Evolutionary conservation across 2,797 vertebrate genomes (phyloP).

Genomic region (Urosaurus nigricauda): DNA sequence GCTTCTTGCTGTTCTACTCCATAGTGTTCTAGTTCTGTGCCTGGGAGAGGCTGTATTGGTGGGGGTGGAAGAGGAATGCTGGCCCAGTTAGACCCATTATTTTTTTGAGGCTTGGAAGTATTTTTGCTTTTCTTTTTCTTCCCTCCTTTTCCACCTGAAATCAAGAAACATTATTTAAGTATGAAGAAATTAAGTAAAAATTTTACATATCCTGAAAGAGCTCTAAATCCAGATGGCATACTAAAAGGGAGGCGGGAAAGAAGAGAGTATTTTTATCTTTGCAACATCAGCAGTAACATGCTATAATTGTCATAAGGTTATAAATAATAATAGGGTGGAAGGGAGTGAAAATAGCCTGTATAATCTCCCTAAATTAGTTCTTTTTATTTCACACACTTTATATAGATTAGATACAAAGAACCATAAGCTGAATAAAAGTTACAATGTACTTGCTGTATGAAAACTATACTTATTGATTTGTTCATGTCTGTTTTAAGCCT

Average conservation of each 20-base stretch:
- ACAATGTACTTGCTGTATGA: conserved; percentile 37
- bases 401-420: conserved; percentile 43
- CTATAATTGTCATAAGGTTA: conserved; percentile 62
- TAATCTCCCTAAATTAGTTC: conserved; percentile 65
- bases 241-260: conserved; percentile 31
- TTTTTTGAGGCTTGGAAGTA: conserved; percentile 90
- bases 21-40: conserved; percentile 95
- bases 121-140: conserved; percentile 99
- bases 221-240: conserved; percentile 67
- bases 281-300: conserved; percentile 62
- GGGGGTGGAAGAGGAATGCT: conserved; percentile 95
- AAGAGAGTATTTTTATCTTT: conserved; percentile 66
- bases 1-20: conserved; percentile 91
- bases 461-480: conserved; percentile 71
- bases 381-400: conserved; percentile 54
- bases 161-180: conserved; percentile 60
- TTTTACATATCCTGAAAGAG: conserved; percentile 61
- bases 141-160: conserved; percentile 96
- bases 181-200: conserved; percentile 35
- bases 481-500: conserved; percentile 48
- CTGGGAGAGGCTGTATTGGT: conserved; percentile 94
- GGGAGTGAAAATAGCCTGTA: conserved; percentile 53
- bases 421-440: conserved; percentile 56
- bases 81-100: conserved; percentile 95
- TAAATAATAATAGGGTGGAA: conserved; percentile 67